Evolutionary conservation across 2,113 vertebrate species (phyloP).

Genomic region (Cromileptes altivelis): DNA sequence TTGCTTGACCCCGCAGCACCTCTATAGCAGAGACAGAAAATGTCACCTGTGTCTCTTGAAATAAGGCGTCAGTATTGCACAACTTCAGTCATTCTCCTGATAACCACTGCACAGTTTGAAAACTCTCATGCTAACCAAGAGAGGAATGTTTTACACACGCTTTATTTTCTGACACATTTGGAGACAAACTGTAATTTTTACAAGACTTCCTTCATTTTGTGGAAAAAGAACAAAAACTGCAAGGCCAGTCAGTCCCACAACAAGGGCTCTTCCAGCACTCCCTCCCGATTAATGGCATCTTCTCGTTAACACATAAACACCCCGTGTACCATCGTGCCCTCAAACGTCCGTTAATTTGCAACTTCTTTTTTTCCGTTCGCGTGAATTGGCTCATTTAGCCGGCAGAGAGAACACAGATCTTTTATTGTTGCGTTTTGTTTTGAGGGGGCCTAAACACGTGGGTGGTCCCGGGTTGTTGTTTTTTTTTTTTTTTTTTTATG

Average conservation of each 20-base stretch:
- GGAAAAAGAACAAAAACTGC: constrained; percentile 34
- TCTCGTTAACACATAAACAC: constrained; percentile 71
- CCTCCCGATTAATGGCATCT: constrained; percentile 59
- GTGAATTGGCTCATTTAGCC: constrained; percentile 59
- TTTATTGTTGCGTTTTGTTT: constrained; percentile 69
- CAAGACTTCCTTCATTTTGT: constrained; percentile 33
- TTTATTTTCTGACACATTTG: constrained; percentile 3
- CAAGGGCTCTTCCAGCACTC: constrained; percentile 42
- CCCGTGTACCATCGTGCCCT: constrained; percentile 40
- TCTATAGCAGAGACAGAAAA: constrained; percentile 11
- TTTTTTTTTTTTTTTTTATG: constrained; percentile 19
- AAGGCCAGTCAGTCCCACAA: constrained; percentile 41
- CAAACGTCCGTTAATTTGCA: constrained; percentile 56
- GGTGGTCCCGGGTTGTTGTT: constrained; percentile 59
- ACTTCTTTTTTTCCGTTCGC: constrained; percentile 29
- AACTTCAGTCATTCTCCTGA: background rate
- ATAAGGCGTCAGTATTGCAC: background rate
- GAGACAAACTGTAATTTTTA: constrained; percentile 31
- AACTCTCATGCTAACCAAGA: too few relatives aligned
- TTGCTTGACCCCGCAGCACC: background rate
- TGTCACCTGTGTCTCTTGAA: background rate
- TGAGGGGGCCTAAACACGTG: constrained; percentile 56
- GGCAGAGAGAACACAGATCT: constrained; percentile 52
- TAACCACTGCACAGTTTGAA: background rate
- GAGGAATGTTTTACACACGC: too few relatives aligned